phyloP scores from a whole-genome alignment of 2,113 vertebrate genomes.

The Elephas maximus region DNA sequence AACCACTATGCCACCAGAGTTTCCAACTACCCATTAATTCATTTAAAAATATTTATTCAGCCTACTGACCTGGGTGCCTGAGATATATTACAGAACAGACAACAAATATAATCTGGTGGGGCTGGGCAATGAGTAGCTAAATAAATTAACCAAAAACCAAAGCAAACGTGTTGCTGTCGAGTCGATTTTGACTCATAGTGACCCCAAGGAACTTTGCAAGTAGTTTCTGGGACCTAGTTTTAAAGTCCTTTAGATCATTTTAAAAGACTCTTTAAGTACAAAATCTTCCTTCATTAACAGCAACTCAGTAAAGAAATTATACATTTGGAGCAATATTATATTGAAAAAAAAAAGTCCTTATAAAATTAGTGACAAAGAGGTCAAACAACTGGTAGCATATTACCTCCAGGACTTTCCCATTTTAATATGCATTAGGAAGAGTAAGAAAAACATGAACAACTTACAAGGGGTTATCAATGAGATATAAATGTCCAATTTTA shows the following conservation, averaged over 20 bases:
- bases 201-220: no score
- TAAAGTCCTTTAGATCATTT: not conserved
- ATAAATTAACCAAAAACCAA: not conserved
- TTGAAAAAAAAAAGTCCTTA: not conserved
- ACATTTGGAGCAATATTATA: not conserved
- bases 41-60: not conserved
- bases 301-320: not conserved
- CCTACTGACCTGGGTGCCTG: not conserved
- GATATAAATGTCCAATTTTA: not conserved
- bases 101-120: not conserved
- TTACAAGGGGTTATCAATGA: not conserved
- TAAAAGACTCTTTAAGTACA: not conserved
- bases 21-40: not conserved
- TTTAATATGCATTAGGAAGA: not conserved
- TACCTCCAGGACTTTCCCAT: not conserved
- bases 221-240: not conserved
- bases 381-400: not conserved
- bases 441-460: not conserved
- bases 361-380: not conserved
- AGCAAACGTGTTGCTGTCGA: no score
- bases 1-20: no score
- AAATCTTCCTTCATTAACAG: not conserved
- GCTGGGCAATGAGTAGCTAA: not conserved
- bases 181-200: no score
- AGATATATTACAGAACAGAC: not conserved